Evolutionary conservation across 2,797 vertebrate species (phyloP), one percentile per base, ranked within the genome.

Genomic region (Trachurus trachurus): DNA sequence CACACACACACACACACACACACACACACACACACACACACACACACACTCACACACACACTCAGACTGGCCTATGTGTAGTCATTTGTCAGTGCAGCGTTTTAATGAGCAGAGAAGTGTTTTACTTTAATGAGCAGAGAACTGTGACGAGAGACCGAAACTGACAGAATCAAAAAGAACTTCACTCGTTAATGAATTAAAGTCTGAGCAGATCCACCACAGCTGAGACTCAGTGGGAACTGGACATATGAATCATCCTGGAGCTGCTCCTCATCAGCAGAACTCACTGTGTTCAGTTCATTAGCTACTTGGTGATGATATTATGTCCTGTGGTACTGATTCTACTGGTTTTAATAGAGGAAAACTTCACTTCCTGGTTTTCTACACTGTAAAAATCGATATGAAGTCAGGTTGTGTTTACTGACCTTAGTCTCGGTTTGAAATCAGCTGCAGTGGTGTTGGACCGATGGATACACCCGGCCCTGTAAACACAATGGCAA

Each of bases 401-500:
- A 45, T n/a, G 34, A 37, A 1, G 34, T 9, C 34, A 37, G 34
- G 44, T 16, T 47, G 40, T 49, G 22, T 61, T 9, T 44, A 80
- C 91, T 93, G 80, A 95, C 94, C 92, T 90, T 60, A 67, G 67
- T 69, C 74, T 80, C 47, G 90, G 89, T 86, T 91, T 95, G 63
- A 92, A 91, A 74, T 95, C 92, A 0, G 88, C 93, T 53, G 88
- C 86, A 0, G 93, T 93, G 62, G 90, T 93, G 83, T 94, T 92
- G 65, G 93, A 93, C 9, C 94, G 94, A 81, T 93, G 93, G 77
- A 95, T 90, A 78, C 93, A 93, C 22, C 92, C 93, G 8, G 77
- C 88, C 85, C 94, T 95, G 89, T 21, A 87, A 69, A 7, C 19
- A 40, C 13, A 10, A 56, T 11, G 40, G 29, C 42, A 54, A 77